Percentiles rank a stretch among this genome's conserved stretches.
phyloP scores from a whole-genome alignment of 1,140 invertebrate genomes.

The Dinoponera quadriceps region DNA sequence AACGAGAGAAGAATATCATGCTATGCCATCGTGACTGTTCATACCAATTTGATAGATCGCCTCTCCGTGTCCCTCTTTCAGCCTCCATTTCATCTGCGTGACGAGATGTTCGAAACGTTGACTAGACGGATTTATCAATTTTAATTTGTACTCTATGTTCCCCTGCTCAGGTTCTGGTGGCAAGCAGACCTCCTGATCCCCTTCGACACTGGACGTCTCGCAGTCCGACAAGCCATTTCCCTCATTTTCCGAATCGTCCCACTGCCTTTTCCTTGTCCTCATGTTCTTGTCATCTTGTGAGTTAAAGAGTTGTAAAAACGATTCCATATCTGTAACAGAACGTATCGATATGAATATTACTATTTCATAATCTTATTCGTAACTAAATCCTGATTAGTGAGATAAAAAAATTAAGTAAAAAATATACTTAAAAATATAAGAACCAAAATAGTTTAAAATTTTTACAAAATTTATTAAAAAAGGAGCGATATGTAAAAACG shows the following conservation, averaged over 20 bases:
- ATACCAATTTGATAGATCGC: slow-evolving; percentile 97
- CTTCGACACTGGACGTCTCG: slow-evolving; percentile 79
- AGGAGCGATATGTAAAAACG: background rate
- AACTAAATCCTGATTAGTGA: slow-evolving; percentile 1
- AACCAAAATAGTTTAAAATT: background rate
- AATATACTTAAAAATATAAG: background rate
- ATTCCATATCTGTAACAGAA: slow-evolving; percentile 87
- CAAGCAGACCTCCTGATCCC: slow-evolving; percentile 87
- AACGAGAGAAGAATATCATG: background rate
- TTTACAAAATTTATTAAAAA: background rate
- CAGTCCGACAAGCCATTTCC: slow-evolving; percentile 78
- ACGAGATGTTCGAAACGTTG: slow-evolving; percentile 95
- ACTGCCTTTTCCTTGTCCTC: slow-evolving; percentile 74
- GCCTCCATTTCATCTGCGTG: slow-evolving; percentile 96
- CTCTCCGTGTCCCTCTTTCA: slow-evolving; percentile 95
- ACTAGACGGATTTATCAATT: slow-evolving; percentile 93
- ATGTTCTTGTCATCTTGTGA: slow-evolving; percentile 85
- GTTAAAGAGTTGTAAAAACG: slow-evolving; percentile 92
- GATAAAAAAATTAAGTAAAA: background rate
- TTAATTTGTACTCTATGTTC: slow-evolving; percentile 97
- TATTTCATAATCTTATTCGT: background rate
- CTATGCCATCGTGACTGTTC: background rate
- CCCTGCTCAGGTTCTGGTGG: slow-evolving; percentile 96
- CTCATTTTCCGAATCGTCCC: slow-evolving; percentile 82
- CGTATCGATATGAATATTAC: background rate